phyloP scores from a whole-genome alignment of 2,888 invertebrate species.

The Lepidochitona cinerea region DNA sequence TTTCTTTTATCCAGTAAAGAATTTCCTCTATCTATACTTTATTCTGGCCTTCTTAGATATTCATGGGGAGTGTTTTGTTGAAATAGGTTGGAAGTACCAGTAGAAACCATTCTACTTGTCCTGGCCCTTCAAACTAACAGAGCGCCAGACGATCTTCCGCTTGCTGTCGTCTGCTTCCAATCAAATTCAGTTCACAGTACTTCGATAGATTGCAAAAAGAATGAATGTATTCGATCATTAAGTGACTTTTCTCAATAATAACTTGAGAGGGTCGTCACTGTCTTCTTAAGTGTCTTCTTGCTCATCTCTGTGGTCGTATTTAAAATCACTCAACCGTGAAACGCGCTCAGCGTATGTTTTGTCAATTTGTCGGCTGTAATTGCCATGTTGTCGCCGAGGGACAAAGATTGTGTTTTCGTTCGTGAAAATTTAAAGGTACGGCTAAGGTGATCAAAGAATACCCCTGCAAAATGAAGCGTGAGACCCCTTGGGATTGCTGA shows the following conservation, averaged over 20 bases:
- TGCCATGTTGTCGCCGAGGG: not conserved
- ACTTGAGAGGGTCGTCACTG: too few species aligned
- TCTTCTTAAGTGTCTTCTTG: not conserved
- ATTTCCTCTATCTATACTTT: too few species aligned
- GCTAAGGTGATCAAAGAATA: not conserved
- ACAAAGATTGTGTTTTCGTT: not conserved
- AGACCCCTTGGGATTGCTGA: too few species aligned
- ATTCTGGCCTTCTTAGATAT: too few species aligned
- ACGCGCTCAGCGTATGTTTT: not conserved
- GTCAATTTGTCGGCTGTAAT: conserved; percentile 7
- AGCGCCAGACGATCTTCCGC: not conserved
- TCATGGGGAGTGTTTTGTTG: too few species aligned
- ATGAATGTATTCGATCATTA: too few species aligned
- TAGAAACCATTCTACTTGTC: not conserved
- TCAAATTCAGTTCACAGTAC: not conserved
- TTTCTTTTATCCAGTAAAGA: too few species aligned
- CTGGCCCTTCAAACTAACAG: not conserved
- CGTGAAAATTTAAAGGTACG: not conserved
- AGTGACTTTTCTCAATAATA: too few species aligned
- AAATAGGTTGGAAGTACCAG: too few species aligned
- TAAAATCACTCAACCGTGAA: not conserved
- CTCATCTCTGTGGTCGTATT: not conserved
- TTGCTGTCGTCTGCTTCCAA: not conserved
- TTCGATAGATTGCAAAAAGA: too few species aligned
- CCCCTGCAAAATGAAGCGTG: not conserved